Evolutionary conservation across 2,113 vertebrate species (phyloP).

Genomic region (Podarcis muralis): DNA sequence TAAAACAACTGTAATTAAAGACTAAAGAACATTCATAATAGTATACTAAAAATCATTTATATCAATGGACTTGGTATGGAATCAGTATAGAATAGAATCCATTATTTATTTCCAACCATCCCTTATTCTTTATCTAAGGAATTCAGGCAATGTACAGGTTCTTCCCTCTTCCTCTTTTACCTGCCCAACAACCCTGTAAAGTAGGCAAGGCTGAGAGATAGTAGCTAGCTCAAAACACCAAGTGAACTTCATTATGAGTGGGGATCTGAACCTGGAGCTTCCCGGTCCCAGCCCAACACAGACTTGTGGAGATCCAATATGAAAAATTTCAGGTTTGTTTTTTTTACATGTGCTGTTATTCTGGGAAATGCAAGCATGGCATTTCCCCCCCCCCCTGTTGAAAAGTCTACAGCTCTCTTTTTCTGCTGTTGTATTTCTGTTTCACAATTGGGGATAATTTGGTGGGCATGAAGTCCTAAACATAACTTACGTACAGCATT

Average conservation of each 20-base stretch:
- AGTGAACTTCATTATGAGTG: neutral
- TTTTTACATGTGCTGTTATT: too few relatives aligned
- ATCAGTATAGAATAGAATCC: too few relatives aligned
- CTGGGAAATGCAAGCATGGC: too few relatives aligned
- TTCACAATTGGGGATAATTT: too few relatives aligned
- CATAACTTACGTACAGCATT: neutral
- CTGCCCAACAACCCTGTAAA: neutral
- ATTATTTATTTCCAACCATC: neutral
- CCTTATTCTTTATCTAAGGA: neutral
- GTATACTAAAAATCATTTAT: neutral
- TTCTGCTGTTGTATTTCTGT: too few relatives aligned
- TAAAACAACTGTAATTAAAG: neutral
- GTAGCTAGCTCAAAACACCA: neutral
- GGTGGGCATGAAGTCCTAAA: neutral
- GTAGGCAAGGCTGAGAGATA: neutral
- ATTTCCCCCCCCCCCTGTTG: too few relatives aligned
- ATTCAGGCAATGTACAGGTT: neutral
- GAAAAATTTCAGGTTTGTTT: too few relatives aligned
- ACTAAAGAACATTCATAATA: neutral
- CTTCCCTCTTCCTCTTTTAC: neutral
- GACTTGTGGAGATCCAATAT: too few relatives aligned
- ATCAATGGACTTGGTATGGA: too few relatives aligned
- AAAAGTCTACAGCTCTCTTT: too few relatives aligned
- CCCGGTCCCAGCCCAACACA: neutral
- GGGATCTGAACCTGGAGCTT: neutral